Percentiles rank a stretch among this genome's conserved stretches.
Conservation (phyloP, 1,140 invertebrate species). For the Cepaea nemoralis region DNA sequence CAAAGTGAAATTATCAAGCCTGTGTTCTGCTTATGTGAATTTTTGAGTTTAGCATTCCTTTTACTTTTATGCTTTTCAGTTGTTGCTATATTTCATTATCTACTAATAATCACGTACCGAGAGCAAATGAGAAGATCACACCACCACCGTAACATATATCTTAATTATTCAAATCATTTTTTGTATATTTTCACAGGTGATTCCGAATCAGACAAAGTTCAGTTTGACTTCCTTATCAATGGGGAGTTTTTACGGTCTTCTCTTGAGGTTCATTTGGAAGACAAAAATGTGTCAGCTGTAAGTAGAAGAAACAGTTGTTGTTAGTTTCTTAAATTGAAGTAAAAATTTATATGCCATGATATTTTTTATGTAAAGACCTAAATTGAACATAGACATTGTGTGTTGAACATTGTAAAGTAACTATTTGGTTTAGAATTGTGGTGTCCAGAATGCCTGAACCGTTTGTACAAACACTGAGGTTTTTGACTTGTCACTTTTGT, state of each 20-base stretch:
- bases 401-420: no score
- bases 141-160: not conserved
- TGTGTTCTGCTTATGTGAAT: no score
- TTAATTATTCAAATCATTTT: not conserved
- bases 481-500: no score
- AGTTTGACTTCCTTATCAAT: constrained; percentile 91
- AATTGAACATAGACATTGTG: no score
- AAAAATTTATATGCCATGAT: no score
- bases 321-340: no score
- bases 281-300: constrained; percentile 69
- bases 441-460: no score
- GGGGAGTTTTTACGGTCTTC: constrained; percentile 83
- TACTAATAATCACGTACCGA: not conserved
- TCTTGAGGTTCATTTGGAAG: constrained; percentile 72
- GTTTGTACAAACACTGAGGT: no score
- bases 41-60: no score
- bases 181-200: constrained; percentile 42
- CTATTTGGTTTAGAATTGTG: no score
- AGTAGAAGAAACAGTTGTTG: constrained; percentile 29
- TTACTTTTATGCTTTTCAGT: not conserved
- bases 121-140: not conserved
- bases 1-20: no score
- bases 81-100: not conserved
- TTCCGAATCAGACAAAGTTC: constrained; percentile 72
- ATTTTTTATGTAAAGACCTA: no score